Evolutionary conservation across 92 coral and sea anemone species (phyloP).

Genomic region (Heteractis magnifica): DNA sequence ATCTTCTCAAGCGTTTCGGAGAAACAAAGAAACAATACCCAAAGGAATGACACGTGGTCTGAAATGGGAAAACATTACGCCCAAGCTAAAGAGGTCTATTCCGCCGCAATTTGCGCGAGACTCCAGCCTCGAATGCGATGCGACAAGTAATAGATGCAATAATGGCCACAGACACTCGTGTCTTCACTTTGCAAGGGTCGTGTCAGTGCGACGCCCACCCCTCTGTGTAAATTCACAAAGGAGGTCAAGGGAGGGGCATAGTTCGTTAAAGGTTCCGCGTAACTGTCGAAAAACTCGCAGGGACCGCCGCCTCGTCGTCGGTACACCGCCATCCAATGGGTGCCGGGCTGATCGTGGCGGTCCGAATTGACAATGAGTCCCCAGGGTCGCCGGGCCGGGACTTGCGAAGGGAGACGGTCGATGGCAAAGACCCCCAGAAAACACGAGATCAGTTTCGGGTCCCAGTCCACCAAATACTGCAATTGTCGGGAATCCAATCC

Average conservation of each 20-base stretch:
- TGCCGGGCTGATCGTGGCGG: conserved; percentile 23
- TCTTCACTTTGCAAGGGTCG: conserved; percentile 2
- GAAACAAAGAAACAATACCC: no score
- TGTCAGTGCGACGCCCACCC: background rate
- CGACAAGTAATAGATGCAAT: conserved; percentile 19
- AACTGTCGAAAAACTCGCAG: conserved; percentile 45
- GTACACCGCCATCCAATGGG: conserved; percentile 40
- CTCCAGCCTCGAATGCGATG: conserved; percentile 13
- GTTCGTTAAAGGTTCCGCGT: conserved; percentile 28
- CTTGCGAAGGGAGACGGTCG: conserved; percentile 14
- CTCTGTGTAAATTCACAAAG: background rate
- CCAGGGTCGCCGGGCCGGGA: background rate
- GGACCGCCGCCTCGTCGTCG: background rate
- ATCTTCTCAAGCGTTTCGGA: no score
- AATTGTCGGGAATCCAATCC: conserved; percentile 9
- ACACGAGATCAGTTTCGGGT: conserved; percentile 1
- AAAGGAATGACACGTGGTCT: no score
- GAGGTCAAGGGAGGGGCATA: conserved; percentile 5
- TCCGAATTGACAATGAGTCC: conserved; percentile 37
- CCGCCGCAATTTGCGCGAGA: background rate
- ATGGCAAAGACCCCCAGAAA: conserved; percentile 26
- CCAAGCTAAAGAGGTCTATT: no score
- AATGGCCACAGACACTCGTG: conserved; percentile 32
- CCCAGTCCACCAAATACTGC: background rate
- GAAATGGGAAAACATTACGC: no score